A percentile compares a stretch with the other conserved stretches of the same genome.
Evolutionary conservation across 2,113 vertebrate genomes (phyloP).

Genomic region (Poeciliopsis occidentalis): DNA sequence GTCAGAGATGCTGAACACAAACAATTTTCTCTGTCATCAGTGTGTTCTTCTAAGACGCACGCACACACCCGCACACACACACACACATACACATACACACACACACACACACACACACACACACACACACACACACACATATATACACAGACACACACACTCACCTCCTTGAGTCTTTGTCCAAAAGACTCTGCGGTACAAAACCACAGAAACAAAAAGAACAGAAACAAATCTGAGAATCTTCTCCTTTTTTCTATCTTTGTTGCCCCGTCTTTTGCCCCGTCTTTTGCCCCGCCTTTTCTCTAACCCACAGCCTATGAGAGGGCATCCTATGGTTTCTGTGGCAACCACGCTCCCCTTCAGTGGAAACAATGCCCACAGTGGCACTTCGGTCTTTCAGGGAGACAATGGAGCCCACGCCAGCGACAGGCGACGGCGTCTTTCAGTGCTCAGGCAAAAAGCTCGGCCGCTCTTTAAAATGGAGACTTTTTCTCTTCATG

Average conservation of each 20-base stretch:
- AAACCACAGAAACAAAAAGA: slow-evolving; percentile 47
- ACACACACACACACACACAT: slow-evolving; percentile 24
- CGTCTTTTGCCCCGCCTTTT: slow-evolving; percentile 62
- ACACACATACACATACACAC: slow-evolving; percentile 24
- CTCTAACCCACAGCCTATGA: slow-evolving; percentile 59
- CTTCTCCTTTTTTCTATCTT: slow-evolving; percentile 42
- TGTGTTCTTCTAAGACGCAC: neutral
- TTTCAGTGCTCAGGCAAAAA: slow-evolving; percentile 60
- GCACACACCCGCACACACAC: slow-evolving; percentile 30
- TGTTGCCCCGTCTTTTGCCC: slow-evolving; percentile 60
- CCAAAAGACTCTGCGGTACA: slow-evolving; percentile 46
- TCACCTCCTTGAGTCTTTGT: slow-evolving; percentile 56
- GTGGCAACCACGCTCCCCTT: slow-evolving; percentile 77
- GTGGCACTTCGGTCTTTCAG: slow-evolving; percentile 63
- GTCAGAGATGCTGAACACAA: slow-evolving; percentile 9
- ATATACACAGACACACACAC: slow-evolving; percentile 22
- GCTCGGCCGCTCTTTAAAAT: slow-evolving; percentile 50
- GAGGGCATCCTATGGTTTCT: slow-evolving; percentile 73
- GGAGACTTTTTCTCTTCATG: slow-evolving; percentile 27
- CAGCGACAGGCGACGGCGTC: slow-evolving; percentile 67
- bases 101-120: slow-evolving; percentile 13
- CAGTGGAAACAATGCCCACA: slow-evolving; percentile 62
- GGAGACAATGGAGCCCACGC: slow-evolving; percentile 74
- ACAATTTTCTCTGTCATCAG: slow-evolving; percentile 4
- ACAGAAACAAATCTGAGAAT: slow-evolving; percentile 46